Evolutionary conservation across 2,797 vertebrate genomes (phyloP).

Genomic region (Lepidocolaptes lacrymiger): DNA sequence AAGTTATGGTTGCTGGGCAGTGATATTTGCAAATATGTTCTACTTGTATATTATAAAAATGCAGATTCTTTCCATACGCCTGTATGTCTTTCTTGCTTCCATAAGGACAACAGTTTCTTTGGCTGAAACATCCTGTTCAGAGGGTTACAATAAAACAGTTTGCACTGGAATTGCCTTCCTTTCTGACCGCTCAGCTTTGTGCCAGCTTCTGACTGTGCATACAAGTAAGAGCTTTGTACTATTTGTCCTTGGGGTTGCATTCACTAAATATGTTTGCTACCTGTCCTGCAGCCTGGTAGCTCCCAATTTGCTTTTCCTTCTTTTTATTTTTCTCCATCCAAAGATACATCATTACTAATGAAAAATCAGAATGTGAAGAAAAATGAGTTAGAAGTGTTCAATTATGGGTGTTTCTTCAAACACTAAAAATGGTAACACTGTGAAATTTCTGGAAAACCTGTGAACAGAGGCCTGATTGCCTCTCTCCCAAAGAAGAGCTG

Average conservation of each 20-base stretch:
- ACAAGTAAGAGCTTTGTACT: slow-evolving; percentile 19
- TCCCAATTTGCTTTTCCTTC: neutral
- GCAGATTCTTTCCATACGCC: neutral
- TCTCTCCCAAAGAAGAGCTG: neutral
- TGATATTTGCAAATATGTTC: neutral
- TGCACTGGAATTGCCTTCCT: slow-evolving; percentile 31
- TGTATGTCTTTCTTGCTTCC: neutral
- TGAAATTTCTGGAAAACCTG: neutral
- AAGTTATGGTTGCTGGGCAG: neutral
- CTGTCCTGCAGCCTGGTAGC: neutral
- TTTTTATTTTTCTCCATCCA: too few species aligned
- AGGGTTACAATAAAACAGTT: slow-evolving; percentile 6
- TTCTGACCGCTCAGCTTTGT: slow-evolving; percentile 41
- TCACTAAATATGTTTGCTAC: neutral
- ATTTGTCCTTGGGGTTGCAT: slow-evolving; percentile 11
- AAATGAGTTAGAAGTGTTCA: neutral
- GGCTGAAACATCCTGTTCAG: slow-evolving; percentile 18
- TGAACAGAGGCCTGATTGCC: too few species aligned
- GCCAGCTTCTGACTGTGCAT: slow-evolving; percentile 29
- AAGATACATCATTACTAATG: neutral
- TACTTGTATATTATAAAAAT: neutral
- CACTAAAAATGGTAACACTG: neutral
- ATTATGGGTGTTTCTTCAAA: neutral
- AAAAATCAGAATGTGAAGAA: neutral
- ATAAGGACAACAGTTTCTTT: neutral